Evolutionary conservation across 1,140 invertebrate genomes (phyloP).

Genomic region (Meteorus sp.): DNA sequence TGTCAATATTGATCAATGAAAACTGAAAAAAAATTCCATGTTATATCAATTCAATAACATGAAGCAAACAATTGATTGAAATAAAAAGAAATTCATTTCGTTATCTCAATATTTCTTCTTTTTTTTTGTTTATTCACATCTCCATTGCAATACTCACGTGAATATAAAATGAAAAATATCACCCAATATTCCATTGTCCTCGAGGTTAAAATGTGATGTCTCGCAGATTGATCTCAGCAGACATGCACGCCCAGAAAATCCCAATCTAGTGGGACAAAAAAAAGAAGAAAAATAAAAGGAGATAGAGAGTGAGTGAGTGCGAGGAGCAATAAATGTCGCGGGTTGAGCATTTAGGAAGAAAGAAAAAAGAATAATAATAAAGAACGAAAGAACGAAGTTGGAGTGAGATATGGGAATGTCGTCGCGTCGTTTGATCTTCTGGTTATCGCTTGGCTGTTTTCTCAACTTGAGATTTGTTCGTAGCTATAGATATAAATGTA

Average conservation of each 20-base stretch:
- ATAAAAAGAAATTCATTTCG: neutral
- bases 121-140: no score
- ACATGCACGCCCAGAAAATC: slow-evolving; percentile 48
- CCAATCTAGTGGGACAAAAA: slow-evolving; percentile 30
- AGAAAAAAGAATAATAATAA: neutral
- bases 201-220: slow-evolving; percentile 46
- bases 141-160: slow-evolving; percentile 52
- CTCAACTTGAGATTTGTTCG: no score
- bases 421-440: slow-evolving; percentile 8
- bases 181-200: slow-evolving; percentile 53
- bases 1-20: slow-evolving; percentile 1
- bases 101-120: no score
- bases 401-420: neutral
- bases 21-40: neutral
- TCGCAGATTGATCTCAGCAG: slow-evolving; percentile 56
- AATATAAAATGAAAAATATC: slow-evolving; percentile 55
- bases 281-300: neutral
- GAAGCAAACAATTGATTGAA: neutral
- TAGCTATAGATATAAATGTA: slow-evolving; percentile 7
- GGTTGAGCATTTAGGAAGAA: neutral
- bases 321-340: neutral
- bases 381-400: no score
- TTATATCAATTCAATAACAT: no score
- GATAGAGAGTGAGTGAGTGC: neutral
- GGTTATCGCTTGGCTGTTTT: slow-evolving; percentile 1